Percentiles rank a stretch among this genome's conserved stretches.
phyloP scores from a whole-genome alignment of 1,140 invertebrate genomes.

The Ridgeia piscesae region DNA sequence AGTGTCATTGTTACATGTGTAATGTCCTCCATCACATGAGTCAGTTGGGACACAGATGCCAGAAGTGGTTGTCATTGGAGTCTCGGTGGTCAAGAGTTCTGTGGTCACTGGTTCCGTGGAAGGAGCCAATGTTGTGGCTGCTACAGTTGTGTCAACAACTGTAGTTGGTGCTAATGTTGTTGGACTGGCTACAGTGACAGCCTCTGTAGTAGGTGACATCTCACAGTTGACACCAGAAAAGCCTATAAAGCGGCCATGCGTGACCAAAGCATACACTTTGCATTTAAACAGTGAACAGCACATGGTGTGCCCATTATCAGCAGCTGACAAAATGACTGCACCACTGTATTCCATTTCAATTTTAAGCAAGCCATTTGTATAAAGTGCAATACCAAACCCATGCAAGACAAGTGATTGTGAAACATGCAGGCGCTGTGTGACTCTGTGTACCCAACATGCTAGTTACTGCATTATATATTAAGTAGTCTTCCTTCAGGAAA shows the following conservation, averaged over 20 bases:
- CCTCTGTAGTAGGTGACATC: neutral
- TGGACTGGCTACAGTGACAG: neutral
- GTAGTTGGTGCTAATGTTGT: neutral
- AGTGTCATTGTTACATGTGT: neutral
- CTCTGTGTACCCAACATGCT: neutral
- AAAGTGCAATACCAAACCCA: neutral
- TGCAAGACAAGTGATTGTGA: neutral
- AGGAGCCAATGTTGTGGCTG: neutral
- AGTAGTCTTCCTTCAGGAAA: no score
- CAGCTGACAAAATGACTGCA: no score
- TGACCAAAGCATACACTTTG: neutral
- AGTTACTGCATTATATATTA: no score
- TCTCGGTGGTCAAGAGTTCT: neutral
- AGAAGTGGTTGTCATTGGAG: neutral
- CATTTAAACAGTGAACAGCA: neutral
- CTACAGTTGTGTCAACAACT: neutral
- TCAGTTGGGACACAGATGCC: neutral
- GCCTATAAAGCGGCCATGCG: neutral
- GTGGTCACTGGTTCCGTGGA: neutral
- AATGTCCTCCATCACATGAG: slow-evolving; percentile 9
- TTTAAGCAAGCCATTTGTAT: neutral
- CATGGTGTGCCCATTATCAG: neutral
- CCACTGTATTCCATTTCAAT: neutral
- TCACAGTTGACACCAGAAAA: slow-evolving; percentile 5
- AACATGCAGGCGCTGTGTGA: neutral